Evolutionary conservation across 2,113 vertebrate species (phyloP), one percentile per base, ranked within the genome.

Genomic region (Thomomys bottae): DNA sequence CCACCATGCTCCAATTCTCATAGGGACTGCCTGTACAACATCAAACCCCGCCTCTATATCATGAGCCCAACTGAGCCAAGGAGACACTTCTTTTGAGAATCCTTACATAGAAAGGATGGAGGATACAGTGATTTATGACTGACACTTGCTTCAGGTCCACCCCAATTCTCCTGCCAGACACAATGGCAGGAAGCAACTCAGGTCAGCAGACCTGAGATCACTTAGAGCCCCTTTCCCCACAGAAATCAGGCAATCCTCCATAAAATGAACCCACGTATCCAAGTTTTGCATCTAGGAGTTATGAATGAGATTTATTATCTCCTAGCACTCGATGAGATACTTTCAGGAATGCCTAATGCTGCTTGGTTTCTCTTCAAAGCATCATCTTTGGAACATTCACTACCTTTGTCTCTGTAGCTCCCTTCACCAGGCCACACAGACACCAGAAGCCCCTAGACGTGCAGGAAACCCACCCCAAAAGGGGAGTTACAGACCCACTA

Each of bases 61-160:
- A 10, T 21, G 26, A 26, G 20, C 9, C 54, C 79, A 24, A 15
- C 26, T 42, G 2, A 82, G 49, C 70, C 85, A 21, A 28, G 2
- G 10, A 15, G n/a, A 88, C 5, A 3, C 5, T 8, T 68, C 36
- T 12, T 8, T 38, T 18, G 6, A 28, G 75, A n/a, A 7, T 28
- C 28, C 34, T 17, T 49, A 45, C 21, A 30, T 8, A 28, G 49
- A 79, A 32, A 66, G 79, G 32, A 57, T 57, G 72, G 20, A 18
- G 3, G 23, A 30, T 7, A 5, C 18, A 0, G 40, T 3, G 3
- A 42, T 26, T 26, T 12, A 30, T 2, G 21, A n/a, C 3, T 0
- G 1, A 12, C 17, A 8, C 71, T 10, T 2, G 0, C 4, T 34
- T 0, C 3, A 3, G 12, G 9, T 2, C 0, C 1, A 5, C 3